Percentiles rank a stretch among this genome's conserved stretches.
These are phyloP conservation scores for Neostethus bicornis DNA, from an alignment of 2,797 vertebrate genomes.

Conservation along the genomic window DNA sequence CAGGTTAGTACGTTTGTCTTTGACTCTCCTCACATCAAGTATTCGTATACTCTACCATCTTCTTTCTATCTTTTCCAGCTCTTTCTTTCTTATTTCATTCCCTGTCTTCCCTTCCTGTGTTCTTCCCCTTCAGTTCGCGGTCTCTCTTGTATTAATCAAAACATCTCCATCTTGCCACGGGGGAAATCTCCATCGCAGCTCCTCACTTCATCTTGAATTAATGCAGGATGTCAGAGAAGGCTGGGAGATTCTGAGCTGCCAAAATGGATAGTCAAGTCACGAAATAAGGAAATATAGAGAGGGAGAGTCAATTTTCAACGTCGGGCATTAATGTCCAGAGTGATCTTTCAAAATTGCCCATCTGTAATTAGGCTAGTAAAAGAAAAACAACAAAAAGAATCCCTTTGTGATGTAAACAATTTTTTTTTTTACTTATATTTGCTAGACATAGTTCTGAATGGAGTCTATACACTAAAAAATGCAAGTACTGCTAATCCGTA, in stretches of 20 bases:
- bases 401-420: too few relatives aligned
- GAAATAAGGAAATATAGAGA: slow-evolving; percentile 14
- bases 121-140: slow-evolving; percentile 28
- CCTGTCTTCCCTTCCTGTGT: slow-evolving; percentile 17
- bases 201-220: slow-evolving; percentile 73
- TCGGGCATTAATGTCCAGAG: slow-evolving; percentile 20
- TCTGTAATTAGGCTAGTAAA: neutral
- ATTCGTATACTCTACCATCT: slow-evolving; percentile 2
- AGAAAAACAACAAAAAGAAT: too few relatives aligned
- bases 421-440: too few relatives aligned
- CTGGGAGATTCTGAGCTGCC: slow-evolving; percentile 43
- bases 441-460: too few relatives aligned
- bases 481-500: neutral
- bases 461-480: too few relatives aligned
- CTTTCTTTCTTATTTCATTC: neutral
- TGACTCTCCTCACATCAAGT: slow-evolving; percentile 16
- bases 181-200: slow-evolving; percentile 68
- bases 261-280: slow-evolving; percentile 32
- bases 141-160: slow-evolving; percentile 65
- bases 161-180: slow-evolving; percentile 61
- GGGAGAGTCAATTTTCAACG: slow-evolving; percentile 23
- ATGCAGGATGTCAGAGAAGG: slow-evolving; percentile 61
- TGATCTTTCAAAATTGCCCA: neutral
- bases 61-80: slow-evolving; percentile 3
- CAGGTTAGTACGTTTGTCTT: neutral